These are phyloP conservation scores for Drosophila kanapiae DNA, from an alignment of 1,140 invertebrate species.

Conservation along the genomic window DNA sequence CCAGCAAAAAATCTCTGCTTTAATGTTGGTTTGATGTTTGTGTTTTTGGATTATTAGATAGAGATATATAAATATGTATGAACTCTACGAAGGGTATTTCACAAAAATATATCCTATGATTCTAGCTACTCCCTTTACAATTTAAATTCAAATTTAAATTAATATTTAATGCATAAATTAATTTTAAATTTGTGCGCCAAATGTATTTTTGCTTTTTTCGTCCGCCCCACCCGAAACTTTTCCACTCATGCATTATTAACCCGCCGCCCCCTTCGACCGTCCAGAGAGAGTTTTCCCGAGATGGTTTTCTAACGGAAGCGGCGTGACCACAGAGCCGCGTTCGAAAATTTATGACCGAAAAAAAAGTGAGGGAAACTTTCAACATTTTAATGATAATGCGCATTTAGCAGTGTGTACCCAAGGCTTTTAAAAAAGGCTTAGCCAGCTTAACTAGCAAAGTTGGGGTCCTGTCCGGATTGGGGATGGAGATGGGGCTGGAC, in stretches of 20 bases:
- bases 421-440: constrained; percentile 83
- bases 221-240: constrained; percentile 42
- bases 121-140: neutral
- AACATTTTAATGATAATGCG: constrained; percentile 84
- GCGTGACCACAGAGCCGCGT: constrained; percentile 48
- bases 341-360: constrained; percentile 74
- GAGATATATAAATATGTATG: neutral
- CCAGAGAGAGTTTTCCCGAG: constrained; percentile 40
- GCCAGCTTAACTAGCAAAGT: constrained; percentile 82
- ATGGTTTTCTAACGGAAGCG: constrained; percentile 59
- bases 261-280: constrained; percentile 6
- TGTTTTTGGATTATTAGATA: neutral
- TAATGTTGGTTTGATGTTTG: neutral
- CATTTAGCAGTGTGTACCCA: constrained; percentile 82
- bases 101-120: neutral
- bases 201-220: constrained; percentile 30
- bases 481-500: neutral
- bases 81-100: too few relatives aligned
- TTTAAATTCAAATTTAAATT: constrained; percentile 48
- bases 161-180: constrained; percentile 68
- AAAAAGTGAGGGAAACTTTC: constrained; percentile 65
- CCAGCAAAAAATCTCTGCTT: neutral
- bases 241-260: constrained; percentile 73
- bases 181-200: constrained; percentile 55
- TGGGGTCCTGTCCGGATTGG: constrained; percentile 28